Base-by-base conservation (phyloP, 2,113 vertebrate genomes). In the Nestor notabilis region DNA sequence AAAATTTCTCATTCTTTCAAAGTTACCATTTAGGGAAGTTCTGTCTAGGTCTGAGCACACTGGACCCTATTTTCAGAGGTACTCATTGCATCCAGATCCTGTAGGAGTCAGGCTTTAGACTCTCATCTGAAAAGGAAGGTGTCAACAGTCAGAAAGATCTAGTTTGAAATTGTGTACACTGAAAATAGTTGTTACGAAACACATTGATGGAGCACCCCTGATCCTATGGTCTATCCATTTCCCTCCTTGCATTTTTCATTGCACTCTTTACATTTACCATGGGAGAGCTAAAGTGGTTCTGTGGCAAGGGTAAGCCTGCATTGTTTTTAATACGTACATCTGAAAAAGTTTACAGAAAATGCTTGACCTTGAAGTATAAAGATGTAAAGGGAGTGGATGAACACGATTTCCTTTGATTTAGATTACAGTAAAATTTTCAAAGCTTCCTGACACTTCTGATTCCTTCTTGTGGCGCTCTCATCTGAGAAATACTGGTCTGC, bases 371-470 rank as follows among this genome's bases (percentile, higher is more conserved):
- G 74, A 95, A 94, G 41, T 11, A 47, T 50, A 24, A 64, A 50
- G 41, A 44, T 65, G 68, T 87, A 65, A 90, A 89, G 56, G 80
- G 66, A 90, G 70, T 50, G 82, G 68, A 80, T 72, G 87, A 86
- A 77, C 84, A 79, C 8, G 18, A 18, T 72, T 97, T 58, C 49
- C 72, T 94, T 92, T 96, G 89, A 84, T 95, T 92, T 69, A 65
- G 72, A 89, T 94, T 79, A 90, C 81, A 91, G 89, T 31, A 33
- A 85, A 80, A 52, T 61, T 94, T 93, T 87, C 77, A 92, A 92
- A 94, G 89, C 83, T 84, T 80, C 63, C 41, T 63, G 52, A n/a
- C 90, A 61, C 52, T 71, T 93, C 89, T 82, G 65, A 84, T 90
- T 96, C 81, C 17, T 91, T 24, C 74, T 33, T 10, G 49, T 79